Base-by-base conservation (phyloP, 2,113 vertebrate species). In the Tyto alba region DNA sequence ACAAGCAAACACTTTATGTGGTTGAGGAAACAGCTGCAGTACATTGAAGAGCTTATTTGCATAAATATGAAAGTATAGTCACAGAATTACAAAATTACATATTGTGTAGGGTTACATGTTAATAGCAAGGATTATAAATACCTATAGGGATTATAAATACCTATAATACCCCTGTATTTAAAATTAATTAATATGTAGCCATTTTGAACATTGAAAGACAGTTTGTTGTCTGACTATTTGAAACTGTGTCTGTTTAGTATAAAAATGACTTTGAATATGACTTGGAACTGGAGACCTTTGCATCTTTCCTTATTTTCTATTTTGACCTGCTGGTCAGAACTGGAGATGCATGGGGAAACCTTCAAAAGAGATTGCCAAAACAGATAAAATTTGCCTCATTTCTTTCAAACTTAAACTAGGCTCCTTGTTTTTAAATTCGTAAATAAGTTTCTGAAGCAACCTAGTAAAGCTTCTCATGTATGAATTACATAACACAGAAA, bases 1-100 rank as follows among this genome's bases (percentile, higher is more conserved):
- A 97, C 86, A 94, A 91, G 94, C 85, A 93, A 95, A 94, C 93
- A 96, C 77, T 97, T 94, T 47, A 34, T 74, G 77, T 90, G 88
- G 73, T 71, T 95, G 89, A 91, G 91, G 93, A 92, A 96, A 63
- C 95, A 96, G 96, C 96, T 97, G 96, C 89, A 90, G 63, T 85
- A 62, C 72, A 43, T 1, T 90, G 89, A 96, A 94, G 73, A 88
- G 88, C 45, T 95, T 25, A 16, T 94, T 83, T 88, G 38, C 85
- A 94, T 86, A 66, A 94, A 92, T 74, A 82, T 63, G 87, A 45
- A 88, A 84, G 62, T 90, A 67, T 26, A 86, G 89, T 57, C 11
- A 7, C 48, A 95, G 85, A 93, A 94, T 93, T 87, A 52, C 73
- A 89, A 93, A 93, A 93, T 90, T 80, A 45, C 19, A 34, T 82